Percentiles rank a stretch among this genome's conserved stretches.
These are phyloP conservation scores for Dryomyza anilis DNA, from an alignment of 2,888 invertebrate genomes.

Conservation along the genomic window DNA sequence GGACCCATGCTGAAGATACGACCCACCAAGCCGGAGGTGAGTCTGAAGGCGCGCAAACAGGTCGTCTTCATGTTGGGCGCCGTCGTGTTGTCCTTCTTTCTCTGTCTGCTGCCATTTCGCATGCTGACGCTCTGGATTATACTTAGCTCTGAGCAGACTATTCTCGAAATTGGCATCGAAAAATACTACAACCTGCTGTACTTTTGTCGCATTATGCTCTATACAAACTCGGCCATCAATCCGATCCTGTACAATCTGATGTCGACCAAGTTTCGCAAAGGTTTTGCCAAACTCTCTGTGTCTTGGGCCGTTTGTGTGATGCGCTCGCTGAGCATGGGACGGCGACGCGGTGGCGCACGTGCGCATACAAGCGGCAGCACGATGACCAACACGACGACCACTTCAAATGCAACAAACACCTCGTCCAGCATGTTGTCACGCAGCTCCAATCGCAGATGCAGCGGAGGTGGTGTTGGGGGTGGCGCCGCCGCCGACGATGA, in stretches of 20 bases:
- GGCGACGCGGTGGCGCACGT: slow-evolving; percentile 32
- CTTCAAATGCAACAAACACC: slow-evolving; percentile 56
- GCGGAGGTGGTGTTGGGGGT: too few relatives aligned
- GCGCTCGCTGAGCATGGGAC: slow-evolving; percentile 42
- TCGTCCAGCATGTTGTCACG: slow-evolving; percentile 68
- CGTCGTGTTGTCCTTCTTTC: slow-evolving; percentile 85
- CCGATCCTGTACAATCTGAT: slow-evolving; percentile 91
- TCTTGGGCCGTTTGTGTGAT: slow-evolving; percentile 35
- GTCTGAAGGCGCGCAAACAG: slow-evolving; percentile 77
- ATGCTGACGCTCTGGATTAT: slow-evolving; percentile 84
- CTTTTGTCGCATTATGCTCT: slow-evolving; percentile 84
- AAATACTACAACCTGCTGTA: slow-evolving; percentile 82
- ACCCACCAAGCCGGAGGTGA: slow-evolving; percentile 74
- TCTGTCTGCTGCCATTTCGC: slow-evolving; percentile 86
- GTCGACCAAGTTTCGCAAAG: slow-evolving; percentile 87
- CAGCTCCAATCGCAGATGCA: slow-evolving; percentile 66
- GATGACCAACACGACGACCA: slow-evolving; percentile 66
- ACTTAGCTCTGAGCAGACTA: slow-evolving; percentile 72
- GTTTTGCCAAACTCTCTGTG: slow-evolving; percentile 69
- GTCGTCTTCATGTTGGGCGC: slow-evolving; percentile 87
- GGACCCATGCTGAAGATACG: slow-evolving; percentile 70
- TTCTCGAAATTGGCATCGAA: slow-evolving; percentile 74
- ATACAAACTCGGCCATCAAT: slow-evolving; percentile 88
- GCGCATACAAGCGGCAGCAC: slow-evolving; percentile 40
- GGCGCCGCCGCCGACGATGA: too few relatives aligned